Conservation (phyloP, 2,888 invertebrate genomes). For the Galerucella calmariensis region DNA sequence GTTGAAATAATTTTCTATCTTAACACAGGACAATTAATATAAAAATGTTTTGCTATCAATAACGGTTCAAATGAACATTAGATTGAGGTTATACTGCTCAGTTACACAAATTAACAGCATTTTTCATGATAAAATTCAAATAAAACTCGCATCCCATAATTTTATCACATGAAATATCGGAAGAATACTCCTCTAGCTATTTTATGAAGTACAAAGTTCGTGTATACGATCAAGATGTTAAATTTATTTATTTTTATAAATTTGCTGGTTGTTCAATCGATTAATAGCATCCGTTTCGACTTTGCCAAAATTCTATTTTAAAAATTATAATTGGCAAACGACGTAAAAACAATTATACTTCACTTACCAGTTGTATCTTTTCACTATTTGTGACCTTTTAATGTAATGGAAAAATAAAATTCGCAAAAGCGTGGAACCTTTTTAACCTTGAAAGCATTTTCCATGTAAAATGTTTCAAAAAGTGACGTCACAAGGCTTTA, state of each 20-base stretch:
- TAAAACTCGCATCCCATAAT: background rate
- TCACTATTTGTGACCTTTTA: no score
- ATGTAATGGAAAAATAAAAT: no score
- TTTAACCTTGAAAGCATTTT: no score
- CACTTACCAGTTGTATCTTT: background rate
- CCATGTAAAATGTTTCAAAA: no score
- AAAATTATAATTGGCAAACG: slow-evolving; percentile 9
- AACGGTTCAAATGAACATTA: background rate
- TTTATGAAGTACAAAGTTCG: no score
- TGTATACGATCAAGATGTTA: no score
- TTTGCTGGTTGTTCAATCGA: slow-evolving; percentile 29
- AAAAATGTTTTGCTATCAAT: background rate
- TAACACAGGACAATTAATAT: background rate
- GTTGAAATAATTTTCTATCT: background rate
- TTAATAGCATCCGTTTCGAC: slow-evolving; percentile 29
- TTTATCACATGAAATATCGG: no score
- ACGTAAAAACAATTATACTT: background rate
- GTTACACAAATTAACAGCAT: background rate
- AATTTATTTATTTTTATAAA: no score
- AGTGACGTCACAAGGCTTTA: no score
- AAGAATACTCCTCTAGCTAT: no score
- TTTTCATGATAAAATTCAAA: background rate
- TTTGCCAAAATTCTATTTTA: slow-evolving; percentile 39
- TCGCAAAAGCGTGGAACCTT: no score
- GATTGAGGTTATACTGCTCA: background rate